Conservation (phyloP, 2,113 vertebrate species). For the Dendrocopos noguchii region DNA sequence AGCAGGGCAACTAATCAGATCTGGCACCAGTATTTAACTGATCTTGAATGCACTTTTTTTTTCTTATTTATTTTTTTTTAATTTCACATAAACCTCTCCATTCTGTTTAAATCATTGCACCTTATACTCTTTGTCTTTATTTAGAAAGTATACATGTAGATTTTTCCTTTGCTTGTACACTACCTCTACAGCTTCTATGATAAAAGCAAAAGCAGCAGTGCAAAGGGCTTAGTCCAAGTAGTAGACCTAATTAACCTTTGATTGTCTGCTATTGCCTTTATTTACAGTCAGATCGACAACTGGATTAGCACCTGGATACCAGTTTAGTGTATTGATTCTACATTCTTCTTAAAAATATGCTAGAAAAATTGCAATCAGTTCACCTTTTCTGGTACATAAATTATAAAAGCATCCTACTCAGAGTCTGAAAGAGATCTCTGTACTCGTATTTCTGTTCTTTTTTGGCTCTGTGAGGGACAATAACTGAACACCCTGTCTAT, state of each 20-base stretch:
- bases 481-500: not conserved
- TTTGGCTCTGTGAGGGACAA: not conserved
- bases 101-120: not conserved
- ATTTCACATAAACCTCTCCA: not conserved
- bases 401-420: not conserved
- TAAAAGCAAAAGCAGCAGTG: not conserved
- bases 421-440: not conserved
- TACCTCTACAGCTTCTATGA: not conserved
- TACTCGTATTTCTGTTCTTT: not conserved
- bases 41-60: not conserved
- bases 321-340: not conserved
- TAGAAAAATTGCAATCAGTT: not conserved
- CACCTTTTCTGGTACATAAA: not conserved
- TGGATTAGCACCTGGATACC: not conserved
- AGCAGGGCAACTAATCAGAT: not conserved
- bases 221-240: not conserved
- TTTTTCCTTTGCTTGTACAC: not conserved
- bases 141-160: not conserved
- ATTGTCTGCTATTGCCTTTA: not conserved
- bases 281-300: not conserved
- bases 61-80: not conserved
- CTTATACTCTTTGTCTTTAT: not conserved
- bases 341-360: not conserved
- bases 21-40: not conserved
- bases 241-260: not conserved